Percentiles rank a stretch among this genome's conserved stretches.
Evolutionary conservation across 2,888 invertebrate species (phyloP).

Genomic region (Drosophila picticornis): DNA sequence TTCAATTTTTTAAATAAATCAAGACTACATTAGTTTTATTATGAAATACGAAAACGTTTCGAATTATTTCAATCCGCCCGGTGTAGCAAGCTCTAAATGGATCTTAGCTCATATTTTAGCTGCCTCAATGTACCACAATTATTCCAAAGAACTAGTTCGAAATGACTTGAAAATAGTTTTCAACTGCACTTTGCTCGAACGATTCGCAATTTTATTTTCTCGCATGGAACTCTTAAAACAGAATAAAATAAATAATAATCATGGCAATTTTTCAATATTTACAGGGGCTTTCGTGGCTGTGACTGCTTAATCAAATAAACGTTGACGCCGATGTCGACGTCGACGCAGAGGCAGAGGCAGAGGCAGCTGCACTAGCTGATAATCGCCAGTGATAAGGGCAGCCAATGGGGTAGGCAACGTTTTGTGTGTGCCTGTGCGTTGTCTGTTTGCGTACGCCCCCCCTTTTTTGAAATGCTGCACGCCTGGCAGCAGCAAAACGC

Average conservation of each 20-base stretch:
- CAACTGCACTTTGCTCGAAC: not conserved
- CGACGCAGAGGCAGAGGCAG: constrained; percentile 31
- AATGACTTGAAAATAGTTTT: not conserved
- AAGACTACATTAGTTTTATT: not conserved
- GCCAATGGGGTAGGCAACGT: constrained; percentile 19
- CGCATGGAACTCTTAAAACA: not conserved
- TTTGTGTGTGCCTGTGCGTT: constrained; percentile 7
- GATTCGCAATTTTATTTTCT: not conserved
- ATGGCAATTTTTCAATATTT: not conserved
- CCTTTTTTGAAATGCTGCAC: constrained; percentile 32
- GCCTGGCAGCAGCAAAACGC: constrained; percentile 34
- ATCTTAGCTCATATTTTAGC: not conserved
- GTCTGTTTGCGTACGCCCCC: constrained; percentile 17
- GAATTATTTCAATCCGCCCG: not conserved
- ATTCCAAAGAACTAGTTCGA: not conserved
- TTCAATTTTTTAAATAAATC: not conserved
- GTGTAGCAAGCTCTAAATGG: not conserved
- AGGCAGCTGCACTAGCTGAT: constrained; percentile 31
- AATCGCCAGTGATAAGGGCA: constrained; percentile 30
- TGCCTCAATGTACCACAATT: not conserved
- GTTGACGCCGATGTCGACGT: not conserved
- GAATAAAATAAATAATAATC: not conserved
- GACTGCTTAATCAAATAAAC: constrained; percentile 18
- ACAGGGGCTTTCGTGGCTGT: constrained; percentile 25
- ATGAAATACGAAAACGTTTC: not conserved